These are phyloP conservation scores for Lophius americanus DNA, from an alignment of 2,797 vertebrate species.

Conservation along the genomic window DNA sequence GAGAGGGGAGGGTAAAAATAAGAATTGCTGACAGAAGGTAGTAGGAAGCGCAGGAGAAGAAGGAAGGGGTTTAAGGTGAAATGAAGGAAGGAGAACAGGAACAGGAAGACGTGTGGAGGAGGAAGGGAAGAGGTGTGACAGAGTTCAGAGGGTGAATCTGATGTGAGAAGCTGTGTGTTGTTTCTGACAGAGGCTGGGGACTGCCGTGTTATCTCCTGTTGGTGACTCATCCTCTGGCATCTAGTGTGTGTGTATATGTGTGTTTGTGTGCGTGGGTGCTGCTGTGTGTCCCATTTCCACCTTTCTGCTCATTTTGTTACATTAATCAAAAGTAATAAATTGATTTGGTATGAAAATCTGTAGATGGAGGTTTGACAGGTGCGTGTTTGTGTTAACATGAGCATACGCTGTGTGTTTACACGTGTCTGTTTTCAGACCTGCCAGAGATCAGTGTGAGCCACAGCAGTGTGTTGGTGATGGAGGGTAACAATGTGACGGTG, in stretches of 20 bases:
- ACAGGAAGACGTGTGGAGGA: constrained; percentile 18
- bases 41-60: constrained; percentile 13
- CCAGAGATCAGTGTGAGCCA: constrained; percentile 97
- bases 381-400: constrained; percentile 1
- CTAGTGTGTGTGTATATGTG: constrained; percentile 23
- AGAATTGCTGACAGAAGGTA: constrained; percentile 12
- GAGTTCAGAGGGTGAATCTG: constrained; percentile 68
- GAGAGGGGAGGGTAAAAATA: background rate
- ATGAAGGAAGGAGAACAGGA: constrained; percentile 27
- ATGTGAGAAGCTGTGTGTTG: constrained; percentile 58
- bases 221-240: constrained; percentile 66
- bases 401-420: constrained; percentile 9
- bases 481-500: constrained; percentile 93
- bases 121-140: constrained; percentile 54
- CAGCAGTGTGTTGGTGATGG: constrained; percentile 90
- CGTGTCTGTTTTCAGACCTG: constrained; percentile 81
- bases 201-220: constrained; percentile 54
- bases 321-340: constrained; percentile 62
- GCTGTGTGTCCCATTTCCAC: constrained; percentile 3
- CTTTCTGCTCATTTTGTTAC: constrained; percentile 50
- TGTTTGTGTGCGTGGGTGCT: constrained; percentile 9
- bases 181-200: constrained; percentile 61
- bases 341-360: constrained; percentile 55
- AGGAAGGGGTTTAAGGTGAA: constrained; percentile 51
- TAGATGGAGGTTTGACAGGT: constrained; percentile 28